phyloP scores from a whole-genome alignment of 2,113 vertebrate species.

The Microcebus tavaratra region DNA sequence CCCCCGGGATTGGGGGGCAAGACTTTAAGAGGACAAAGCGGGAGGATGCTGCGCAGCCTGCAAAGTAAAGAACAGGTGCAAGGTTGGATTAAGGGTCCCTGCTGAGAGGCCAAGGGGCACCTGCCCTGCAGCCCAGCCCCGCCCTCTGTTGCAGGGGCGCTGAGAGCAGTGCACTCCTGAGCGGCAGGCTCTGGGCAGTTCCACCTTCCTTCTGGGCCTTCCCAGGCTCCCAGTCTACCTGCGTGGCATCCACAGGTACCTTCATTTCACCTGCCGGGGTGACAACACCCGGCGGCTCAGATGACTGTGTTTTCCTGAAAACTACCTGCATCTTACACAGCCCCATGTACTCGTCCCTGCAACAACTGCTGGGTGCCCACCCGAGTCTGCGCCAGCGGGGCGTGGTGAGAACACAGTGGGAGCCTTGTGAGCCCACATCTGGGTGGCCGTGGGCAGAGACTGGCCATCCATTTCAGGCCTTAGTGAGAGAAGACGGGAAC shows the following conservation, averaged over 20 bases:
- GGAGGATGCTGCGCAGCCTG: background rate
- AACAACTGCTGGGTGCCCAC: no score
- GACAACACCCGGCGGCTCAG: fast-evolving
- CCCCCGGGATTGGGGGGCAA: background rate
- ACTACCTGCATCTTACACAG: background rate
- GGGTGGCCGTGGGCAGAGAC: background rate
- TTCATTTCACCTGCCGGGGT: background rate
- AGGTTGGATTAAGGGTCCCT: background rate
- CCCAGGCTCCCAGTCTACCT: background rate
- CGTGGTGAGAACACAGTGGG: background rate
- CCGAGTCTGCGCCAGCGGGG: background rate
- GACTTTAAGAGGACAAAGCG: background rate
- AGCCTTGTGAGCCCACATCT: background rate
- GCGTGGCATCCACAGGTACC: background rate
- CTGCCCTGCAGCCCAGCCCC: fast-evolving
- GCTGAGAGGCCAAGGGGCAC: fast-evolving
- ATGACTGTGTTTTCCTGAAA: background rate
- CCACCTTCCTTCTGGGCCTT: background rate
- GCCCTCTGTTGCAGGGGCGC: no score
- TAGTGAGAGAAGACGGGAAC: background rate
- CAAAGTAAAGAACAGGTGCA: background rate
- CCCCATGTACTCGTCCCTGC: background rate
- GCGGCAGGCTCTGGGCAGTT: background rate
- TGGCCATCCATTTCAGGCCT: background rate
- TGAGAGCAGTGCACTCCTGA: background rate